These are phyloP conservation scores for Prunella fulvescens DNA, from an alignment of 2,113 vertebrate genomes.

Conservation along the genomic window DNA sequence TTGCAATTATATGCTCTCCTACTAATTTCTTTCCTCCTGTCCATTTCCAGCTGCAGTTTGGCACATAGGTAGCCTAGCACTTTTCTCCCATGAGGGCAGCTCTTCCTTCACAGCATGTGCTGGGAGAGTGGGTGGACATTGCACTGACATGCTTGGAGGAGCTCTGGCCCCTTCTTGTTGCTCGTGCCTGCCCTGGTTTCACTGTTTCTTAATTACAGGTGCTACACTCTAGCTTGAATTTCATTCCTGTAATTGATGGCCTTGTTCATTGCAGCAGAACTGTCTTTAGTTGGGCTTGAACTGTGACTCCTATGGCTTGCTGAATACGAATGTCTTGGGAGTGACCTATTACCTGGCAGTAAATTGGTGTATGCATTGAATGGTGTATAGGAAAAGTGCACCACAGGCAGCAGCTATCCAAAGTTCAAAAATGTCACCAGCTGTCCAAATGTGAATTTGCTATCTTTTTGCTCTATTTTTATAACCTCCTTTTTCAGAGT, in stretches of 20 bases:
- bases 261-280: neutral
- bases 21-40: neutral
- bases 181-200: neutral
- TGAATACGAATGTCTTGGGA: neutral
- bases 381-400: neutral
- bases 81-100: neutral
- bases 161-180: neutral
- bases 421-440: neutral
- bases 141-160: neutral
- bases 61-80: neutral
- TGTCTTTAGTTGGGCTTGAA: neutral
- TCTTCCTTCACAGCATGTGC: neutral
- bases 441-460: neutral
- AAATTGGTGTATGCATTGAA: neutral
- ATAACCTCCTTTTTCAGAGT: neutral
- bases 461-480: neutral
- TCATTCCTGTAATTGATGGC: neutral
- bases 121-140: neutral
- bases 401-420: neutral
- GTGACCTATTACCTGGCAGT: neutral
- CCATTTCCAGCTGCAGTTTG: neutral
- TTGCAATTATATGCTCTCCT: neutral
- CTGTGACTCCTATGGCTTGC: neutral
- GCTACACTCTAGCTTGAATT: neutral
- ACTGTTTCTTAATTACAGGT: neutral